Evolutionary conservation across 2,888 invertebrate species (phyloP), one percentile per base, ranked within the genome.

Genomic region (Amphimallon solstitiale): DNA sequence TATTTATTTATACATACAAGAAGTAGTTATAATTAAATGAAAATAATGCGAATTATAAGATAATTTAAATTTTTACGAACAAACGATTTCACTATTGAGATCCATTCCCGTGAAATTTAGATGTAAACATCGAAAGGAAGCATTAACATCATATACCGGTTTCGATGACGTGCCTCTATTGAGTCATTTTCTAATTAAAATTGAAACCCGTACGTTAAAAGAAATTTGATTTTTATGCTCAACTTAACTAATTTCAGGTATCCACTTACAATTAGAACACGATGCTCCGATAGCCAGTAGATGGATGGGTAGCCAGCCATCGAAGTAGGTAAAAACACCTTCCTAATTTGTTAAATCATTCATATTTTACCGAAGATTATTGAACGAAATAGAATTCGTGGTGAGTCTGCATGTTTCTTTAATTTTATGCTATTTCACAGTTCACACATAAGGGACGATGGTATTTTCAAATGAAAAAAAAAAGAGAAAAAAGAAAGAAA

Each of bases 391-490:
- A 35, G 38, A 45, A n/a, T 15, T 10, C 54, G 68, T 23, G 73
- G 72, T 75, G 74, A 71, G 68, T 74, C 72, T 72, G 72, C 75
- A 67, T 72, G 76, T 76, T 75, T 71, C 67, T 74, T 75, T 74
- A 74, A 77, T 78, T 76, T 76, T 76, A 77, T 75, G 75, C 77
- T 77, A 78, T 78, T 78, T 77, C 77, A 78, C 77, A 78, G 72
- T 77, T 76, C 73, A 76, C 75, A 74, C 74, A 71, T 74, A 66
- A 56, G 68, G 68, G 65, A 23, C 37, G 10, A 29, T 29, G 23
- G n/a, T 49, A 14, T 23, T 23, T 48, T 48, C 23, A 5, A 7
- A 66, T 63, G 63, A 63, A 51, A 46, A 59, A 29, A 35, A 9
- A n/a, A 15, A 21, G 51, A 34, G 40, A 9, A 12, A 17, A n/a